phyloP scores from a whole-genome alignment of 2,888 invertebrate genomes.

The Nymphalis c-album region DNA sequence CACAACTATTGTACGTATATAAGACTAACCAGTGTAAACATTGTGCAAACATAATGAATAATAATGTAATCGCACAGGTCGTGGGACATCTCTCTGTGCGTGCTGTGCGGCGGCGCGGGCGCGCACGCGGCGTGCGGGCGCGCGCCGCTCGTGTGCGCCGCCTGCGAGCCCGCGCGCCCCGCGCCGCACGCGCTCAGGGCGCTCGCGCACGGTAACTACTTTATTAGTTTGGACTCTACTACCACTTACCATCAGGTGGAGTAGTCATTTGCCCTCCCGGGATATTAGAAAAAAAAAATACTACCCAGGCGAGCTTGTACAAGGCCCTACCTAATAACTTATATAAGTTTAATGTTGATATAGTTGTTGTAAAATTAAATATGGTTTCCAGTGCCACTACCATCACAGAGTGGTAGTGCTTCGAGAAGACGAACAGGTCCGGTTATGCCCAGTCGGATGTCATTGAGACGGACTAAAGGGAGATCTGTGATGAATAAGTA shows the following conservation, averaged over 20 bases:
- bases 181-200: conserved; percentile 34
- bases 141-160: conserved; percentile 46
- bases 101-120: conserved; percentile 65
- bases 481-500: conserved; percentile 33
- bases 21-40: too few relatives aligned
- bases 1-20: too few relatives aligned
- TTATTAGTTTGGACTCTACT: too few relatives aligned
- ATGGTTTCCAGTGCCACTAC: conserved; percentile 51
- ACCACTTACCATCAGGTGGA: too few relatives aligned
- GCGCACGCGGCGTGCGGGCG: conserved; percentile 44
- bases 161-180: conserved; percentile 58
- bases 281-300: too few relatives aligned
- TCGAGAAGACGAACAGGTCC: conserved; percentile 44
- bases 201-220: background rate
- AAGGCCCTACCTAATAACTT: too few relatives aligned
- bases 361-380: background rate
- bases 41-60: too few relatives aligned
- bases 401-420: conserved; percentile 45
- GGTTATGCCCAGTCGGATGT: conserved; percentile 68
- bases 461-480: conserved; percentile 60
- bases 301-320: too few relatives aligned
- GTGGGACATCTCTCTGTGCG: conserved; percentile 64
- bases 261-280: too few relatives aligned
- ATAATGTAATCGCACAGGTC: conserved; percentile 41
- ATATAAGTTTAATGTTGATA: too few relatives aligned